Percentiles rank a stretch among this genome's conserved stretches.
Evolutionary conservation across 2,113 vertebrate species (phyloP).

Genomic region (Ceyx margarethae): DNA sequence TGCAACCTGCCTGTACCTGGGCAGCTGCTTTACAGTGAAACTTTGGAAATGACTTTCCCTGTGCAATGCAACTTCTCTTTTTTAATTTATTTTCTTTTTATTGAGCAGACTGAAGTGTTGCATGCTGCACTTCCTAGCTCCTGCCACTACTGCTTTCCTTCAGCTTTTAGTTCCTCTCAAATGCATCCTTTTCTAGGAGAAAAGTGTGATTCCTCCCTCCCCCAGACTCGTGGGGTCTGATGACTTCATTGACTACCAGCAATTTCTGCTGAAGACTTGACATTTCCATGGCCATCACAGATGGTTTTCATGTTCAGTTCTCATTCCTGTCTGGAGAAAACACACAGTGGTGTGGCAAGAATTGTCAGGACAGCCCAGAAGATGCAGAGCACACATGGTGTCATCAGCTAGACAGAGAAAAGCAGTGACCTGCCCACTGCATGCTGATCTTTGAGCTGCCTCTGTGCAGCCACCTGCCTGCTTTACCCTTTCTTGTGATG

Average conservation of each 20-base stretch:
- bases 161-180: not conserved
- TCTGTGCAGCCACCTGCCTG: not conserved
- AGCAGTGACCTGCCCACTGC: not conserved
- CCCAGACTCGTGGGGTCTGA: fast-evolving
- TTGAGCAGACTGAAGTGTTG: not conserved
- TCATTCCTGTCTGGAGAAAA: not conserved
- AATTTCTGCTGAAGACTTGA: not conserved
- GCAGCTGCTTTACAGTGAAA: not conserved
- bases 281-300: not conserved
- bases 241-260: not conserved
- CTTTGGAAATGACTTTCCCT: not conserved
- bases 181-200: not conserved
- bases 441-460: not conserved
- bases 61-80: not conserved
- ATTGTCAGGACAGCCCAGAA: not conserved
- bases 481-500: not conserved
- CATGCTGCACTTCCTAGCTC: not conserved
- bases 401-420: not conserved
- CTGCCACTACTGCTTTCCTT: not conserved
- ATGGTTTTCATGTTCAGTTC: not conserved
- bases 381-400: not conserved
- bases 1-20: not conserved
- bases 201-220: not conserved
- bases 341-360: not conserved
- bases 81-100: not conserved